These are phyloP conservation scores for Actenoides lindsayi DNA, from an alignment of 2,113 vertebrate species.

Conservation along the genomic window DNA sequence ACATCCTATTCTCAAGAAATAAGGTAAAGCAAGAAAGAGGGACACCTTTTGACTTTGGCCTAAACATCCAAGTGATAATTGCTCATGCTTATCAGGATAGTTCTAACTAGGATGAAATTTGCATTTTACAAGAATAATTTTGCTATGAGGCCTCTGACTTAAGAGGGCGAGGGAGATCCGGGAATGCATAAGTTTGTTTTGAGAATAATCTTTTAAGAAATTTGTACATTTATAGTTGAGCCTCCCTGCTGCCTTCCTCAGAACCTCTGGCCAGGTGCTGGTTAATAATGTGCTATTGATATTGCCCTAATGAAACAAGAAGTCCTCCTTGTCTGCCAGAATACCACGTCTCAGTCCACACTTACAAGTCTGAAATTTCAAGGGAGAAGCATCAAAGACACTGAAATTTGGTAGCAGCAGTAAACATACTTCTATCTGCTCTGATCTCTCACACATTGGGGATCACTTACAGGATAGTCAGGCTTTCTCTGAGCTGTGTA, in stretches of 20 bases:
- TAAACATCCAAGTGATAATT: background rate
- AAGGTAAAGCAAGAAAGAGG: background rate
- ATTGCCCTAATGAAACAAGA: background rate
- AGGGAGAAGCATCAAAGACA: background rate
- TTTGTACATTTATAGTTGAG: background rate
- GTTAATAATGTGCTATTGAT: background rate
- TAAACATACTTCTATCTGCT: background rate
- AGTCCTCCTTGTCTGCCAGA: background rate
- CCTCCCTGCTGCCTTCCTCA: background rate
- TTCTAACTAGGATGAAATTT: background rate
- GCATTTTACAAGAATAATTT: background rate
- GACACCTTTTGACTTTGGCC: background rate
- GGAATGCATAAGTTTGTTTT: background rate
- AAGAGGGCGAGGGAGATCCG: background rate
- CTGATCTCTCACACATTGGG: background rate
- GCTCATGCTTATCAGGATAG: background rate
- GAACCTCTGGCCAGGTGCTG: background rate
- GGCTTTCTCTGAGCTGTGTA: background rate
- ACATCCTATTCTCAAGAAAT: background rate
- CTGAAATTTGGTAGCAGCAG: background rate
- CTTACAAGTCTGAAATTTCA: background rate
- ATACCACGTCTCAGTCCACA: background rate
- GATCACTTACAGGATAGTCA: background rate
- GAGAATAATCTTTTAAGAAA: background rate
- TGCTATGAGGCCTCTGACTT: background rate